These are phyloP conservation scores for Allolobophora icterica DNA, from an alignment of 2,888 invertebrate species.

Conservation along the genomic window DNA sequence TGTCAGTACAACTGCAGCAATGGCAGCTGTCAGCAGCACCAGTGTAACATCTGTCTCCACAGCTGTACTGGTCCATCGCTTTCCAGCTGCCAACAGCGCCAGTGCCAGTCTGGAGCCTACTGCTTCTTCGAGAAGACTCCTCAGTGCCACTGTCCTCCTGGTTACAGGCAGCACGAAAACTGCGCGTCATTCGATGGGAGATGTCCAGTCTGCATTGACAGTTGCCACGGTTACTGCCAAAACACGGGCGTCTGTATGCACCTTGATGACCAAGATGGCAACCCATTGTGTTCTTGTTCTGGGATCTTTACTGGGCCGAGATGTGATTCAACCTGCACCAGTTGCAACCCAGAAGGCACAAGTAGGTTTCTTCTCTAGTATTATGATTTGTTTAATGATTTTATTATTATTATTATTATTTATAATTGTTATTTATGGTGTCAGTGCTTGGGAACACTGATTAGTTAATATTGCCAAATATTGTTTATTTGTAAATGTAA, in stretches of 20 bases:
- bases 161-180: not conserved
- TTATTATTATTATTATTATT: not conserved
- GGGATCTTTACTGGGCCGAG: not conserved
- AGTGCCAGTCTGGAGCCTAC: slow-evolving; percentile 9
- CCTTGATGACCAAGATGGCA: not conserved
- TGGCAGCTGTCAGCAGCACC: not conserved
- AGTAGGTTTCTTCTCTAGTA: not conserved
- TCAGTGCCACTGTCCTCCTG: slow-evolving; percentile 24
- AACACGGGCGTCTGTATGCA: not conserved
- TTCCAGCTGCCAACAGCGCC: slow-evolving; percentile 18
- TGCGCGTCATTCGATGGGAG: not conserved
- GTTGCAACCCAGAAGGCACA: slow-evolving; percentile 25
- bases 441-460: too few species aligned
- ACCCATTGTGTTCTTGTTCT: slow-evolving; percentile 8
- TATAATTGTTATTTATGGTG: not conserved
- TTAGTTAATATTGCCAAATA: too few species aligned
- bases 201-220: slow-evolving; percentile 24
- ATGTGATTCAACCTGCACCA: not conserved
- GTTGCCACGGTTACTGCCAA: slow-evolving; percentile 3
- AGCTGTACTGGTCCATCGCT: slow-evolving; percentile 12
- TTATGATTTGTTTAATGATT: not conserved
- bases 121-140: not conserved
- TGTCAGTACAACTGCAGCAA: not conserved
- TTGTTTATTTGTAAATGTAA: not conserved
- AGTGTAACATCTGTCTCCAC: slow-evolving; percentile 3